Evolutionary conservation across 2,888 invertebrate species (phyloP), one percentile per base, ranked within the genome.

Genomic region (Drosophila sordidula): DNA sequence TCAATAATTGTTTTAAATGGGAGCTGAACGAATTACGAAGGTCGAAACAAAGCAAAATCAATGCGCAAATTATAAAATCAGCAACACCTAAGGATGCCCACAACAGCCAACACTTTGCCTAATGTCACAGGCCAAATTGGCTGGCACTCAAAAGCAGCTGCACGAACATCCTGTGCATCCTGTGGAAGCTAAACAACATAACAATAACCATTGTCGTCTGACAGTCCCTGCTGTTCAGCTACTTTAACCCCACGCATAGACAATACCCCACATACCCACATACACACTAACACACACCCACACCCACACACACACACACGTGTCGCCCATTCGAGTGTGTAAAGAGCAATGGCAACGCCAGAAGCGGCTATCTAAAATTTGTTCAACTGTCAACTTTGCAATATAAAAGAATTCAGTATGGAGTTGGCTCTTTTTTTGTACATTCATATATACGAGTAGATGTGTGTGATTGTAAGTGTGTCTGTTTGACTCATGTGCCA

Each of bases 121-220:
- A 64, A 70, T 85, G 86, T 82, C 80, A 72, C 69, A 69, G 57
- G 67, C 75, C 77, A 66, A 58, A 61, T 62, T 75, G 75, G 78
- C 64, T 75, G 78, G 62, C 69, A 78, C 78, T 78, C 75, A 75
- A 65, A 65, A 78, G 52, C 81, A 88, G 89, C 88, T 83, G 88
- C 69, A 70, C 81, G 70, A 70, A 83, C 84, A 88, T 79, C 73
- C 88, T 75, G 80, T 78, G 85, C 66, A 75, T 75, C 79, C 66
- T 79, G 88, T 68, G 76, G 61, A 71, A 64, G 63, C 67, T 77
- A 49, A 67, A 51, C 67, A 79, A 71, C 80, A 77, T 75, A 75
- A 79, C 77, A 79, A 77, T 77, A 77, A 79, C 80, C 71, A 71
- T 75, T 76, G 65, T 64, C 64, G 38, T 12, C 64, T 36, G 42